Evolutionary conservation across 2,113 vertebrate species (phyloP).

Genomic region (Zosterops pallidus): DNA sequence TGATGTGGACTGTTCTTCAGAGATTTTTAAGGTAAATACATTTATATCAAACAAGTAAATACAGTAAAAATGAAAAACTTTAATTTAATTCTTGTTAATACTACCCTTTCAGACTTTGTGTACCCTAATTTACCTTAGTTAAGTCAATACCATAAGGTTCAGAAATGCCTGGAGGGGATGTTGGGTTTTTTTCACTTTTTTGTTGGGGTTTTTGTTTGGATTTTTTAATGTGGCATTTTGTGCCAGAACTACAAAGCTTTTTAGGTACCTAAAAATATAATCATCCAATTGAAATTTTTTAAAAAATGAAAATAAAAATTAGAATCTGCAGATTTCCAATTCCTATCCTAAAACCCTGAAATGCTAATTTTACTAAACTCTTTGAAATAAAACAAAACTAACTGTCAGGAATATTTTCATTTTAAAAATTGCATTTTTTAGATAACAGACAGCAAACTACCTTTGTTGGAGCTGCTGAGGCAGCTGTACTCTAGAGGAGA

Average conservation of each 20-base stretch:
- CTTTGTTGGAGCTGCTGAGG: background rate
- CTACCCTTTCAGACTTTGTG: background rate
- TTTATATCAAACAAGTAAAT: background rate
- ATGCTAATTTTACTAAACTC: background rate
- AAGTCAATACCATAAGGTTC: background rate
- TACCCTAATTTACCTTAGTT: background rate
- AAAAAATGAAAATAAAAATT: background rate
- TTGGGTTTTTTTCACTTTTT: background rate
- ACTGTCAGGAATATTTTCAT: background rate
- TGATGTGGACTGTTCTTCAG: background rate
- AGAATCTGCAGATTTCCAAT: background rate
- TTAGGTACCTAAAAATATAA: background rate
- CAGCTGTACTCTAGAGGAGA: background rate
- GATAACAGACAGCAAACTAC: background rate
- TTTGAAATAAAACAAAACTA: background rate
- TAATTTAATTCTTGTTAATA: background rate
- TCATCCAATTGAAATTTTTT: background rate
- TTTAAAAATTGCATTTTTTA: background rate
- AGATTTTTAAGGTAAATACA: background rate
- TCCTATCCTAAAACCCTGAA: background rate
- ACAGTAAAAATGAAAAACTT: background rate
- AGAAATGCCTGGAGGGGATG: background rate
- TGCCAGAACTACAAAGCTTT: background rate
- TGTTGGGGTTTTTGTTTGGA: background rate
- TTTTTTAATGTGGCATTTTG: background rate